Conservation (phyloP, 2,113 vertebrate genomes). For the Muscicapa adusta region DNA sequence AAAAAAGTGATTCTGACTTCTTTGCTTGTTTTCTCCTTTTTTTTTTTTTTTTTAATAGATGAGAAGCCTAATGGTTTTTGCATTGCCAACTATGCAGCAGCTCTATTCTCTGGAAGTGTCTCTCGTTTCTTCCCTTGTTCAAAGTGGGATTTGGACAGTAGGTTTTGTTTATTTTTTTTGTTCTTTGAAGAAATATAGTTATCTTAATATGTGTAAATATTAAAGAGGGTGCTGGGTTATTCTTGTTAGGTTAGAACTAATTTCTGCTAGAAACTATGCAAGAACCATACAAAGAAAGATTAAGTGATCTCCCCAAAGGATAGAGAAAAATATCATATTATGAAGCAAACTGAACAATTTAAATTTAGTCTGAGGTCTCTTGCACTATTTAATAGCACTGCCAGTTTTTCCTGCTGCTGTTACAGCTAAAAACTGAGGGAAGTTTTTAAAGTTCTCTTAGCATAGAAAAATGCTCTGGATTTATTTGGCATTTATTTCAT, state of each 20-base stretch:
- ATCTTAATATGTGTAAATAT: neutral
- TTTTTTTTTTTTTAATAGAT: slow-evolving; percentile 60
- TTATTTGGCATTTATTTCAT: neutral
- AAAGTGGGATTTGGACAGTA: slow-evolving; percentile 86
- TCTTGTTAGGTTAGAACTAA: neutral
- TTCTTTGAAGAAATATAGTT: neutral
- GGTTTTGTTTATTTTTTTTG: neutral
- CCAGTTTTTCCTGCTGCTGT: neutral
- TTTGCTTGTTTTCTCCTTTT: neutral
- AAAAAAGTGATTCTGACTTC: neutral
- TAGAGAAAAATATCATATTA: neutral
- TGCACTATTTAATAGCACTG: neutral
- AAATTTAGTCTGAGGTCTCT: neutral
- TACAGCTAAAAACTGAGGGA: neutral
- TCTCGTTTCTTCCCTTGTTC: slow-evolving; percentile 80
- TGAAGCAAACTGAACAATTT: neutral
- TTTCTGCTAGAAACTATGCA: neutral
- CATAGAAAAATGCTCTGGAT: neutral
- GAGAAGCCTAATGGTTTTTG: slow-evolving; percentile 83
- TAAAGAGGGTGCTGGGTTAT: neutral
- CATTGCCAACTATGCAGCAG: slow-evolving; percentile 81
- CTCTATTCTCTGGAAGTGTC: slow-evolving; percentile 90
- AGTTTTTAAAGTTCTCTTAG: neutral
- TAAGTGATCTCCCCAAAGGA: neutral
- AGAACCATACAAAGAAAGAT: neutral